A percentile compares a stretch with the other conserved stretches of the same genome.
phyloP scores from a whole-genome alignment of 2,797 vertebrate species.

The Sylvilagus floridanus region DNA sequence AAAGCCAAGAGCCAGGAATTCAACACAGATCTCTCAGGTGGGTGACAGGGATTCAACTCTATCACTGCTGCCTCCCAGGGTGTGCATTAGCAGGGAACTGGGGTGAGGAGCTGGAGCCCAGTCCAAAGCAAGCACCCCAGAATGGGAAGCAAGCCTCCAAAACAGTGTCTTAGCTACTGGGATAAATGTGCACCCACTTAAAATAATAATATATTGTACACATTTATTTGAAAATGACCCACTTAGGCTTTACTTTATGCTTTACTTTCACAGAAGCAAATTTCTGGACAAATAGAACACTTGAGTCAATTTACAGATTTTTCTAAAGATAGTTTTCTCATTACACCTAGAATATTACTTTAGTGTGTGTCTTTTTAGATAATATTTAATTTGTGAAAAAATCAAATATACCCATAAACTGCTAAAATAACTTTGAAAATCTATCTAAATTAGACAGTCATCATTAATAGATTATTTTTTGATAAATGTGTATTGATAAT shows the following conservation, averaged over 20 bases:
- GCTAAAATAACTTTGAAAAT: conserved; percentile 22
- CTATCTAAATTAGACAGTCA: background rate
- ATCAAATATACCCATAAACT: background rate
- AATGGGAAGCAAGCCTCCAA: too few relatives aligned
- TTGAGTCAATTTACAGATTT: conserved; percentile 23
- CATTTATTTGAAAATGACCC: background rate
- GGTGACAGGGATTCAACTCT: too few relatives aligned
- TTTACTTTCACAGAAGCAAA: conserved; percentile 37
- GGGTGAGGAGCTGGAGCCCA: too few relatives aligned
- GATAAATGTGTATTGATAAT: background rate
- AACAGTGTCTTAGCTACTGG: too few relatives aligned
- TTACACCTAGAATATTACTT: conserved; percentile 9
- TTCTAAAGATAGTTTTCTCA: conserved; percentile 17
- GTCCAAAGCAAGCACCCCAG: too few relatives aligned
- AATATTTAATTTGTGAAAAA: conserved; percentile 6
- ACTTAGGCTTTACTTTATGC: background rate
- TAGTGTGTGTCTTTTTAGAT: conserved; percentile 52
- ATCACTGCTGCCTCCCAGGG: too few relatives aligned
- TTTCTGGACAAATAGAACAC: conserved; percentile 6
- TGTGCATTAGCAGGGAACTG: too few relatives aligned
- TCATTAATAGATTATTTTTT: conserved; percentile 22
- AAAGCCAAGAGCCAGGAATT: too few relatives aligned
- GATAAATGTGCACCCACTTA: background rate
- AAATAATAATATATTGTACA: conserved; percentile 8
- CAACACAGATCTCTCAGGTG: too few relatives aligned